Evolutionary conservation across 2,888 invertebrate genomes (phyloP).

Genomic region (Lasioglossum zephyrum): DNA sequence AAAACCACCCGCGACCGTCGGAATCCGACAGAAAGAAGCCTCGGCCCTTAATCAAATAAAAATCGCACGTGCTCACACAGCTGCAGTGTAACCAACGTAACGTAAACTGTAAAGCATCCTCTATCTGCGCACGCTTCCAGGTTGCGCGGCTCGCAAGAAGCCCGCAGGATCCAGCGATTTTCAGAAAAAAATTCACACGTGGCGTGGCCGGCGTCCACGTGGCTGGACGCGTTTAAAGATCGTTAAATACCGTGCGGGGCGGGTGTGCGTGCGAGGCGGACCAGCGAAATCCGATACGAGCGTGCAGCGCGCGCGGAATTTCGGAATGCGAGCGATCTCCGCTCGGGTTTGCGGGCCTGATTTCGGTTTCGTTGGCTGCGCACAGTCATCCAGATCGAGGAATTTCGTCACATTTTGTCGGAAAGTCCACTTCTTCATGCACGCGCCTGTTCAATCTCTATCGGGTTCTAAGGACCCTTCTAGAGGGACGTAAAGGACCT

Average conservation of each 20-base stretch:
- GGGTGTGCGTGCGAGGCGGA: background rate
- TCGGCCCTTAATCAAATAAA: constrained; percentile 3
- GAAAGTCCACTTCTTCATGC: background rate
- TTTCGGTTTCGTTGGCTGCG: constrained; percentile 37
- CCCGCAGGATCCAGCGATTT: background rate
- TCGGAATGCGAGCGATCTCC: constrained; percentile 50
- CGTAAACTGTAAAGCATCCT: background rate
- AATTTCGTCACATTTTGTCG: background rate
- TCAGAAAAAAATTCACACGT: constrained; percentile 27
- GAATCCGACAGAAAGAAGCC: background rate
- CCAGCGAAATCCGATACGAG: constrained; percentile 50
- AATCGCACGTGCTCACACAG: background rate
- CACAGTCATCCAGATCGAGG: background rate
- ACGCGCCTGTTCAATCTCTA: background rate
- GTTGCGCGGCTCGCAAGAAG: background rate
- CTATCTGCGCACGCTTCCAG: constrained; percentile 1
- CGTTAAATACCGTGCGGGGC: constrained; percentile 15
- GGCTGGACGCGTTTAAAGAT: constrained; percentile 12
- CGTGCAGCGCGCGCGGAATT: constrained; percentile 34
- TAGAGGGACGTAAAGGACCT: background rate
- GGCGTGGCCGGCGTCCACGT: constrained; percentile 22
- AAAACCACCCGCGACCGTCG: background rate
- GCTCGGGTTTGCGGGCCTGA: constrained; percentile 40
- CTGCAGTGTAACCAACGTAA: background rate
- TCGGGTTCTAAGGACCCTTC: background rate